phyloP scores from a whole-genome alignment of 2,888 invertebrate species.

The Aphelenchoides bicaudatus region DNA sequence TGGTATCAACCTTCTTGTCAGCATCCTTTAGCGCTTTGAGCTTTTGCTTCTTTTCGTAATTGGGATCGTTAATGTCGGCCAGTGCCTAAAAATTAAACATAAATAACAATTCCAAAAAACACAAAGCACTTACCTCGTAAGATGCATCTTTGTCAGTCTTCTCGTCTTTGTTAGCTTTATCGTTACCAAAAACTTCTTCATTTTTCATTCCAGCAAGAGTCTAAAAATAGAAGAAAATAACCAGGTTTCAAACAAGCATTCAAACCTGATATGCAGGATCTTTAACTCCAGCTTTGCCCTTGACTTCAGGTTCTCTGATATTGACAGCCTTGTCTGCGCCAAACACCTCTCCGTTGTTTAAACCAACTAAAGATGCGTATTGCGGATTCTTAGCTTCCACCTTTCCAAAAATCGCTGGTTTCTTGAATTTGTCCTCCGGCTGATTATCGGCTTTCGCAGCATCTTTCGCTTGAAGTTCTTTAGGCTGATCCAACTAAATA shows the following conservation, averaged over 20 bases:
- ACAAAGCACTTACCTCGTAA: conserved; percentile 82
- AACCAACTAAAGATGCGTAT: conserved; percentile 29
- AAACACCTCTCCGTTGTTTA: conserved; percentile 30
- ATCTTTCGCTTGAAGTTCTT: conserved; percentile 3
- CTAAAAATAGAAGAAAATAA: conserved; percentile 20
- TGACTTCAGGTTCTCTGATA: conserved; percentile 26
- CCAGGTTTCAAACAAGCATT: neutral
- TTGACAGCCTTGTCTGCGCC: conserved; percentile 23
- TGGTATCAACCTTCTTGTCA: no score
- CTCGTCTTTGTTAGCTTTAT: no score
- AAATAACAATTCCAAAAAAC: no score
- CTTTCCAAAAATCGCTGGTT: conserved; percentile 31
- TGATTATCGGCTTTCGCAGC: neutral
- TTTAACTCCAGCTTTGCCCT: conserved; percentile 28
- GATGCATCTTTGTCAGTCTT: conserved; percentile 64
- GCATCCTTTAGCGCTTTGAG: no score
- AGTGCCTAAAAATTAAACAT: no score
- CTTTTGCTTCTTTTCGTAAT: no score
- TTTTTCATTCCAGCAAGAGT: conserved; percentile 30
- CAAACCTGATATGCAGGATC: conserved; percentile 29
- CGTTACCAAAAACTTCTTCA: conserved; percentile 24
- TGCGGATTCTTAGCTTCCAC: conserved; percentile 36
- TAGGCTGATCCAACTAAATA: neutral
- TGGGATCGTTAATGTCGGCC: no score
- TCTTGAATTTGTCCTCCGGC: conserved; percentile 23